A percentile compares a stretch with the other conserved stretches of the same genome.
These are phyloP conservation scores for Vollenhovia emeryi DNA, from an alignment of 1,140 invertebrate species.

Conservation along the genomic window DNA sequence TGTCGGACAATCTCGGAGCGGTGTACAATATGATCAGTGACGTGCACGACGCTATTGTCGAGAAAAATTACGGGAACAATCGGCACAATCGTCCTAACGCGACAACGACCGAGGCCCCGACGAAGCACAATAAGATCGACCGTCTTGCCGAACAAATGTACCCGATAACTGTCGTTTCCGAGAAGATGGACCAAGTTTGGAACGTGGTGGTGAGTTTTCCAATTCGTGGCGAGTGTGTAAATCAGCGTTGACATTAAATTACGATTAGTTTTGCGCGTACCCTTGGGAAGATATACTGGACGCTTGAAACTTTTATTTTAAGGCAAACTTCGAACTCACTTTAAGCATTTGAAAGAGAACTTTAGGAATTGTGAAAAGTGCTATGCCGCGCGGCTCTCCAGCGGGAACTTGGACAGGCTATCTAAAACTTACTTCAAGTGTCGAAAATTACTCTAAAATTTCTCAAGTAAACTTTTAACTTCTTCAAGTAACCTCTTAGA, in stretches of 20 bases:
- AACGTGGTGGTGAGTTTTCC: constrained; percentile 89
- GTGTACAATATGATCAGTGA: constrained; percentile 92
- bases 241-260: neutral
- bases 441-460: no score
- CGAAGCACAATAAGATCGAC: constrained; percentile 91
- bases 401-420: no score
- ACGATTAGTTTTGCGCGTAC: neutral
- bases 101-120: constrained; percentile 85
- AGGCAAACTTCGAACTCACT: no score
- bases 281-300: no score
- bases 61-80: constrained; percentile 83
- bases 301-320: no score
- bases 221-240: neutral
- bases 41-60: constrained; percentile 92
- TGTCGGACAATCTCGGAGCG: constrained; percentile 92
- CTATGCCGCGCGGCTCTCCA: no score
- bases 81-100: constrained; percentile 81
- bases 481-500: no score
- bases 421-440: no score
- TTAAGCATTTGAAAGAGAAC: no score
- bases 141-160: constrained; percentile 91
- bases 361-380: no score
- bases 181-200: constrained; percentile 96
- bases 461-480: no score
- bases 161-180: constrained; percentile 93